These are phyloP conservation scores for Ormyrus rosae DNA, from an alignment of 2,888 invertebrate genomes.

Conservation along the genomic window DNA sequence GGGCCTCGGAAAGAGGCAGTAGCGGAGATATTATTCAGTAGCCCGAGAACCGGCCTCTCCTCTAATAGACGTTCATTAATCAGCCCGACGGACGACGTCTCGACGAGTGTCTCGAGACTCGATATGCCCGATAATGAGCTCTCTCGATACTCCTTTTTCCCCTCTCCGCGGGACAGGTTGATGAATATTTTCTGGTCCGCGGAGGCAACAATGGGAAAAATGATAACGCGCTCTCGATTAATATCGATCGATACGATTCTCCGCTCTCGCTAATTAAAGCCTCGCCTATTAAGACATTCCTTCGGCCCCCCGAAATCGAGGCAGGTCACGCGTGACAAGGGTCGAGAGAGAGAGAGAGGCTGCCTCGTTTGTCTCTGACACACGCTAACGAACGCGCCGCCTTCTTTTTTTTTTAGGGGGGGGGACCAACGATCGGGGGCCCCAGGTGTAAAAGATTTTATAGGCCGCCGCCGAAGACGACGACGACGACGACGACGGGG, in stretches of 20 bases:
- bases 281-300: constrained; percentile 66
- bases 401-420: constrained; percentile 17
- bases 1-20: not conserved
- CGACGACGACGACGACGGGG: not conserved
- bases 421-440: constrained; percentile 1
- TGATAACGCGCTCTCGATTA: constrained; percentile 22
- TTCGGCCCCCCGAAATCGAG: constrained; percentile 60
- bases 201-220: not conserved
- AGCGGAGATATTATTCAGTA: constrained; percentile 31
- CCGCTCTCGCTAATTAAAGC: constrained; percentile 46
- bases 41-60: not conserved
- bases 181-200: constrained; percentile 37
- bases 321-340: constrained; percentile 64
- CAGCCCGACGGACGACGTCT: constrained; percentile 51
- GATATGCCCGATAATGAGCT: not conserved
- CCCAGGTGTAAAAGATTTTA: constrained; percentile 51
- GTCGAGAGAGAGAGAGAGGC: constrained; percentile 58
- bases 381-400: constrained; percentile 63
- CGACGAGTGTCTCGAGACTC: not conserved
- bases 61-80: constrained; percentile 55
- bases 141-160: constrained; percentile 2
- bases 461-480: not conserved
- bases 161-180: constrained; percentile 36
- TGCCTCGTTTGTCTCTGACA: constrained; percentile 69
- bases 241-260: constrained; percentile 44